These are phyloP conservation scores for Poeciliopsis prolifica DNA, from an alignment of 2,113 vertebrate species.

Conservation along the genomic window DNA sequence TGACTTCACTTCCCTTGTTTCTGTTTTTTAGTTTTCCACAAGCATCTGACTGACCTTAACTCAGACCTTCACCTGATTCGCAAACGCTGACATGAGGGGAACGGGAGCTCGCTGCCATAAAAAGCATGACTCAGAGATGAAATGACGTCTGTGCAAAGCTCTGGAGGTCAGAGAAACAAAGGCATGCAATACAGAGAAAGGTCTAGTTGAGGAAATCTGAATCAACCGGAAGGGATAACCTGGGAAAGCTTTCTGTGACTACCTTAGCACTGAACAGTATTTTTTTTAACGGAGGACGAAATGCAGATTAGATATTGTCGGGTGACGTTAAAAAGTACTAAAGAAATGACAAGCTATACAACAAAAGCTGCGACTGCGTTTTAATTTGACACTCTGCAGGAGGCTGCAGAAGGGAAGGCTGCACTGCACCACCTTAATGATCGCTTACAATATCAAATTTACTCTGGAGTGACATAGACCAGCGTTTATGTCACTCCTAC, in stretches of 20 bases:
- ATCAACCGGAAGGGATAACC: not conserved
- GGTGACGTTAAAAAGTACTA: not conserved
- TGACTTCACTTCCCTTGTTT: slow-evolving; percentile 29
- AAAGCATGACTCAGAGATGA: slow-evolving; percentile 44
- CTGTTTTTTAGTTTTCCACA: not conserved
- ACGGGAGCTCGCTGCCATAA: slow-evolving; percentile 21
- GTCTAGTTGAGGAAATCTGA: not conserved
- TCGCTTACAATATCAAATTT: slow-evolving; percentile 4
- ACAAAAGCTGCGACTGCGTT: not conserved
- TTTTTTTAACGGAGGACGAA: no score
- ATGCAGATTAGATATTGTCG: no score
- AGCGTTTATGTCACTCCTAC: not conserved
- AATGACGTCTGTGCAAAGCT: not conserved
- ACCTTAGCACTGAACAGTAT: no score
- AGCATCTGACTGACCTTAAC: slow-evolving; percentile 28
- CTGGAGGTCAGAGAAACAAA: not conserved
- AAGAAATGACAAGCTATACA: not conserved
- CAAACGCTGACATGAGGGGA: slow-evolving; percentile 23
- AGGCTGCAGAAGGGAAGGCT: slow-evolving; percentile 28
- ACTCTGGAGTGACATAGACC: slow-evolving; percentile 2
- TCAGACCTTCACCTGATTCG: slow-evolving; percentile 9
- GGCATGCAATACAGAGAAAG: not conserved
- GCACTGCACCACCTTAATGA: slow-evolving; percentile 40
- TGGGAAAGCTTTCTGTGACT: not conserved
- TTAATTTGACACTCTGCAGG: slow-evolving; percentile 9